These are phyloP conservation scores for Drosophila imparisetae DNA, from an alignment of 2,888 invertebrate species.

Conservation along the genomic window DNA sequence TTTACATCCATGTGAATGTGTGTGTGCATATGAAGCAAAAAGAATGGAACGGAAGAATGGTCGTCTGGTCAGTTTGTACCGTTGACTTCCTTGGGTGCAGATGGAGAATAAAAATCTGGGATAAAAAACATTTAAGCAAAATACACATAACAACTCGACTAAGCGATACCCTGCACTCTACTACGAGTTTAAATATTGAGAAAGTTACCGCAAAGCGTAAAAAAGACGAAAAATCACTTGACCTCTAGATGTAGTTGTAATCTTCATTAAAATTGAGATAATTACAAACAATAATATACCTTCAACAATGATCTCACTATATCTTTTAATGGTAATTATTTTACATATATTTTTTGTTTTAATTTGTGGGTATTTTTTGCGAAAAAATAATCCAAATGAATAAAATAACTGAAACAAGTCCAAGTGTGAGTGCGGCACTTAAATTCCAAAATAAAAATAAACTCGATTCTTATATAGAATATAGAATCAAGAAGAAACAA, in stretches of 20 bases:
- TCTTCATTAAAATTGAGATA: neutral
- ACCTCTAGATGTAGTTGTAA: neutral
- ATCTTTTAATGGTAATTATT: neutral
- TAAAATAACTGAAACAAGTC: neutral
- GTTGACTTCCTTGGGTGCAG: constrained; percentile 10
- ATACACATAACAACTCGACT: neutral
- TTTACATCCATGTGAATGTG: neutral
- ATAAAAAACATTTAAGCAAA: neutral
- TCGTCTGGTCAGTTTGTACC: constrained; percentile 21
- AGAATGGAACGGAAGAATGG: constrained; percentile 1
- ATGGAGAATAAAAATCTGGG: constrained; percentile 16
- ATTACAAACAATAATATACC: neutral
- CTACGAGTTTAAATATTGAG: neutral
- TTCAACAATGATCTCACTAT: neutral
- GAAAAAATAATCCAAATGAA: neutral
- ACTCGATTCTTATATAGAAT: neutral
- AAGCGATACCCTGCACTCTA: neutral
- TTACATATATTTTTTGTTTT: neutral
- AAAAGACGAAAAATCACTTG: neutral
- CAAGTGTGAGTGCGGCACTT: neutral
- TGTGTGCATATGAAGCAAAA: neutral
- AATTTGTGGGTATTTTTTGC: neutral
- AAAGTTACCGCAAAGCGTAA: neutral
- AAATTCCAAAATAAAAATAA: neutral
- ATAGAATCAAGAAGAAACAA: neutral